phyloP scores from a whole-genome alignment of 2,888 invertebrate species.

The Zonitis immaculata region DNA sequence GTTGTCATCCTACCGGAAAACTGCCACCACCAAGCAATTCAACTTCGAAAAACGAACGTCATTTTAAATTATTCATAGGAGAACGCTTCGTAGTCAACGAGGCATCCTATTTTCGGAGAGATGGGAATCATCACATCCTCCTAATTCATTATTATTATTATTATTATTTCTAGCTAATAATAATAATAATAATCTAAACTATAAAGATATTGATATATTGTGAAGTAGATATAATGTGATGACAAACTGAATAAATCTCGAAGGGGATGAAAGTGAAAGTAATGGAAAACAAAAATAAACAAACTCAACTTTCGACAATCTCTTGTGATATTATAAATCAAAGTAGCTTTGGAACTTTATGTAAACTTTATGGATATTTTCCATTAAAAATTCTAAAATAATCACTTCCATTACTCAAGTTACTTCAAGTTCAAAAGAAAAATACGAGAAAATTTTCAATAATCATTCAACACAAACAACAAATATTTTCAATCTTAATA shows the following conservation, averaged over 20 bases:
- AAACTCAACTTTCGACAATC: too few species aligned
- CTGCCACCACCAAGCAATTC: neutral
- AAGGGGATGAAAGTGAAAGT: too few species aligned
- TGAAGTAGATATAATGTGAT: neutral
- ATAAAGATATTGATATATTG: neutral
- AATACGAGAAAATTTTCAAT: too few species aligned
- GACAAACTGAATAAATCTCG: too few species aligned
- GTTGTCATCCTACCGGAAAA: neutral
- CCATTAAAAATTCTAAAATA: neutral
- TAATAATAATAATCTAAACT: too few species aligned
- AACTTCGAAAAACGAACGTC: neutral
- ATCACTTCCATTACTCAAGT: too few species aligned
- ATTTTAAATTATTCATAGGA: neutral
- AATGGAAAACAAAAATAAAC: too few species aligned
- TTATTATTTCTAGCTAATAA: too few species aligned
- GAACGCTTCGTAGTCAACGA: neutral
- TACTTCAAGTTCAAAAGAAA: too few species aligned
- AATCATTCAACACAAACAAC: too few species aligned
- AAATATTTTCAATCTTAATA: too few species aligned
- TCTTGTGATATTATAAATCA: neutral
- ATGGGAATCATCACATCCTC: neutral
- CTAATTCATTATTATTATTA: neutral
- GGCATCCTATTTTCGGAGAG: neutral
- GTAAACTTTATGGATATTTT: neutral
- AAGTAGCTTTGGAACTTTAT: neutral